Evolutionary conservation across 2,888 invertebrate genomes (phyloP).

Genomic region (Deilephila elpenor): DNA sequence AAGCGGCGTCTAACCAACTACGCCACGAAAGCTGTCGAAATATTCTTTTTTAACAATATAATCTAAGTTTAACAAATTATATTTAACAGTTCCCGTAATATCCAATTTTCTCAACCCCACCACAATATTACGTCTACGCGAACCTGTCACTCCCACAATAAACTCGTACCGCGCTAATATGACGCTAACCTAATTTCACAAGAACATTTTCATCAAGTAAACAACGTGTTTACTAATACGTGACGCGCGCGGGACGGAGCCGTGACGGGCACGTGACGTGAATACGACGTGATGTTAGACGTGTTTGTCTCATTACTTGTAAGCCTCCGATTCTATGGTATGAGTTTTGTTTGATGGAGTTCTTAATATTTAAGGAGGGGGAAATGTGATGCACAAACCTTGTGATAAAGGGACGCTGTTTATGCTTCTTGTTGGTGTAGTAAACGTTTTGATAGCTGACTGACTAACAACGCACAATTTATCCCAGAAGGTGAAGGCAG

Average conservation of each 20-base stretch:
- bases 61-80: no score
- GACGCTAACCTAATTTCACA: constrained; percentile 21
- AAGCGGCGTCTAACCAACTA: no score
- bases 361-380: not conserved
- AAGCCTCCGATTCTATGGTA: not conserved
- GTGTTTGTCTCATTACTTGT: constrained; percentile 16
- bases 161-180: not conserved
- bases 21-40: no score
- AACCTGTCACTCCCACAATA: constrained; percentile 26
- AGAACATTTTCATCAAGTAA: constrained; percentile 28
- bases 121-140: no score
- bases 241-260: constrained; percentile 26
- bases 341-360: constrained; percentile 20
- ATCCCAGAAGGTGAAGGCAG: no score
- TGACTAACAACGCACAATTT: not conserved
- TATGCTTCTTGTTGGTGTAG: not conserved
- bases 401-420: not conserved
- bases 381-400: not conserved
- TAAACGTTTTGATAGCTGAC: not conserved
- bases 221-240: constrained; percentile 32
- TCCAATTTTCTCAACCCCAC: no score
- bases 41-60: no score
- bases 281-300: constrained; percentile 18
- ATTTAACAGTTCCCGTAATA: no score
- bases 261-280: constrained; percentile 31